Conservation (phyloP, 2,113 vertebrate genomes). For the Cochlearius cochlearius region DNA sequence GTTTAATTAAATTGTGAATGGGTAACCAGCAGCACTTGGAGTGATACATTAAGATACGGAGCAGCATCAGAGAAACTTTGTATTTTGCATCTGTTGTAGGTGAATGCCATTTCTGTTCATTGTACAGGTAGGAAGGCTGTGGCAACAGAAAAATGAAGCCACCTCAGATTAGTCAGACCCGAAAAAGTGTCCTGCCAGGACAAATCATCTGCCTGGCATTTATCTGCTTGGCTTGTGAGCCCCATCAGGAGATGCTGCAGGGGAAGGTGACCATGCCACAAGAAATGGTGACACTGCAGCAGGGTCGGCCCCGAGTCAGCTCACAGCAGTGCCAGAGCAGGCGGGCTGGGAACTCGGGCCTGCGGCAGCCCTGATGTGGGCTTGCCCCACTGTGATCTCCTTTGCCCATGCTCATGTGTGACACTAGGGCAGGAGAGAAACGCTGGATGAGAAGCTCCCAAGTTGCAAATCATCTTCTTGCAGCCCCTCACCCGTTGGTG, state of each 20-base stretch:
- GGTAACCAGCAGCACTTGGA: not conserved
- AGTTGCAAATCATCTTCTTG: not conserved
- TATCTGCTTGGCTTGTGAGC: not conserved
- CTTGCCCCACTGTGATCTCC: not conserved
- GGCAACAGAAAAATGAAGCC: not conserved
- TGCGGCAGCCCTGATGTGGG: not conserved
- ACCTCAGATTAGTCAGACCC: not conserved
- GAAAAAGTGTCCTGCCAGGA: not conserved
- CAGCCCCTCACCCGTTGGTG: not conserved
- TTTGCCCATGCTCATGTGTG: not conserved
- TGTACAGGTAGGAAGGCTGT: not conserved
- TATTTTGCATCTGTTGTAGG: not conserved
- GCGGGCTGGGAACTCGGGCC: not conserved
- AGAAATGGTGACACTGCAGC: not conserved
- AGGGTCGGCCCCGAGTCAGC: not conserved
- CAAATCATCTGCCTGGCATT: not conserved
- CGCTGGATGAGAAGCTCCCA: not conserved
- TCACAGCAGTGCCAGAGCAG: not conserved
- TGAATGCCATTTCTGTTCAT: not conserved
- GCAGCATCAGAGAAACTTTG: not conserved
- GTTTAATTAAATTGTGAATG: not conserved
- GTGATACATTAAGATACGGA: not conserved
- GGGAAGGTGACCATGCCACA: not conserved
- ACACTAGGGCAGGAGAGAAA: fast-evolving
- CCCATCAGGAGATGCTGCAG: not conserved